Base-by-base conservation (phyloP, 2,888 invertebrate species). In the Bembecia ichneumoniformis region DNA sequence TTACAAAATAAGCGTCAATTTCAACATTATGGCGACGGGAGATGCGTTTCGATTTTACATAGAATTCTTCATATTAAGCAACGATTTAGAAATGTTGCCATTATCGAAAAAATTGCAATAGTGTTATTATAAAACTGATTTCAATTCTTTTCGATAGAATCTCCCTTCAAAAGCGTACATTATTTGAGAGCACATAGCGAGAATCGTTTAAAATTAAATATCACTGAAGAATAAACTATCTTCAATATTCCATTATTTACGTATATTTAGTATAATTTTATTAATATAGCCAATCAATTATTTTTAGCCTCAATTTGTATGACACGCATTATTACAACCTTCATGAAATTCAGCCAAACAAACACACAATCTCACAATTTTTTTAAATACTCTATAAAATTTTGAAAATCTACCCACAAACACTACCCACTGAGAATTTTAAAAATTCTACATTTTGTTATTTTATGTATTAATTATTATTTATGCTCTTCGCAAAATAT, bases 361-460 rank as follows among this genome's bases (percentile, higher is more conserved):
- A 52, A 47, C 50, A 51, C 60, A 62, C 61, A 60, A 56, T 58
- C 58, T 59, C 56, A 50, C 48, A 17, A 35, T 40, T 43, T 59
- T 51, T 52, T 51, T 48, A 48, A 50, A 50, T 51, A 53, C 59
- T 63, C 59, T 63, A 66, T 59, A 20, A 20, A 66, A 64, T 63
- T 63, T 59, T 60, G 49, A 71, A 66, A 59, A 55, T 51, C 71
- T 71, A 72, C 71, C 28, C 62, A 68, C 54, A 47, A 49, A 35
- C 44, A 14, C 73, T 75, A 74, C 52, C 69, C 71, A 71, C 58
- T 57, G 74, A 77, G 76, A 77, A 67, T 71, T 73, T 66, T 64
- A 57, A 53, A 63, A 68, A 64, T 64, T 64, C 64, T 66, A 66
- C 63, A 7, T 48, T 49, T 54, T 55, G 54, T 49, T 47, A 44